Evolutionary conservation across 2,113 vertebrate genomes (phyloP), one percentile per base, ranked within the genome.

Genomic region (Takifugu bimaculatus): DNA sequence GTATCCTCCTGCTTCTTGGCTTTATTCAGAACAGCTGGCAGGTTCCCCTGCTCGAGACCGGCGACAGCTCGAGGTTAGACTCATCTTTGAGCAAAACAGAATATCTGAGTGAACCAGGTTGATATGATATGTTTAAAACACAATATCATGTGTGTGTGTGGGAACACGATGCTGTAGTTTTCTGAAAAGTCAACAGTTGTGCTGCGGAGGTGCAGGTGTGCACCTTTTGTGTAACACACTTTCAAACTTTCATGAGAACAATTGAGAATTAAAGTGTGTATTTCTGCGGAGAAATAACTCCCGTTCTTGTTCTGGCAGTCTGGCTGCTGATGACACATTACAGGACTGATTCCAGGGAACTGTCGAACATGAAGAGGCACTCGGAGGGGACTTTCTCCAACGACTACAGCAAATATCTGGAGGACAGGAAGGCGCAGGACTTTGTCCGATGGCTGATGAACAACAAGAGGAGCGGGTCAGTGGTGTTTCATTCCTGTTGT

Each of bases 381-480:
- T 98, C 96, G 2, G 96, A 99, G 84, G 96, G 96, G 57, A 99
- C 94, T 0, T 99, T 99, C 88, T 96, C 96, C 60, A 99, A 97
- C 43, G 96, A 99, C 85, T 98, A 97, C 87, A 99, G 94, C 92
- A 98, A 95, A 83, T 97, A 95, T 69, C 89, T 98, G 92, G 95
- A 99, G 89, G 93, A 93, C 29, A 90, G 89, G 68, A 91, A 93
- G 60, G 94, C 94, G 29, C 93, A 98, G 82, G 95, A 98, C 83
- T 98, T 99, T 20, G 93, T 98, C 54, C 91, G 92, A 29, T 98
- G 96, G 96, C 85, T 99, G 85, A 95, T 98, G 95, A 94, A 90
- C 89, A 93, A 91, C 79, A 98, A 98, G 89, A 92, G 95, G 77
- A 96, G 92, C 64, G 90, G 93, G 95, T 97, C 84, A 91, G 83